Base-by-base conservation (phyloP, 2,113 vertebrate genomes). In the Protobothrops flavoviridis region DNA sequence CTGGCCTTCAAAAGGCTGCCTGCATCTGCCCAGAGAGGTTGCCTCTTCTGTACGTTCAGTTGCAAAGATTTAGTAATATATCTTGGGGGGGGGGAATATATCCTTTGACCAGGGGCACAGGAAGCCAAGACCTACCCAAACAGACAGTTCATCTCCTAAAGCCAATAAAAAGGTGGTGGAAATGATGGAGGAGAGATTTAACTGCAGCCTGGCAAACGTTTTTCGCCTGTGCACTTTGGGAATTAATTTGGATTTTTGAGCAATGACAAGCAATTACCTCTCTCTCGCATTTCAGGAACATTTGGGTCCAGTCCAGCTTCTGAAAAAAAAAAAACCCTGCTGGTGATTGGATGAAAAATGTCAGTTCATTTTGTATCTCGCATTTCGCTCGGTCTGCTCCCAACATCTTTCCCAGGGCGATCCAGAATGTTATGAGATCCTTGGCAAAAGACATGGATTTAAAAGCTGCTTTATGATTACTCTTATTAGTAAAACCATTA, bases 201-300 rank as follows among this genome's bases (percentile, higher is more conserved):
- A 95, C 87, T 0, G 17, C 52, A 93, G 0, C 45, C 45, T 86
- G 92, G 85, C 95, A 52, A 95, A 95, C 96, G 95, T 92, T 95
- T 96, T 1, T 87, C 95, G 94, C 95, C 93, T 95, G 92, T 52
- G 88, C 96, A 95, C 96, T 97, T 95, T 94, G 95, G 93, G 96
- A 96, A 97, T 96, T 97, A 92, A 97, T 97, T 95, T 96, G 94
- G 92, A 93, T 95, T 95, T 94, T 96, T 96, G 96, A 94, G 94
- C 91, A 96, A 96, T 95, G 96, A 94, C 93, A 97, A 97, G 96
- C 96, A 97, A 97, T 97, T 97, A 97, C 95, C 95, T 97, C 88
- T 97, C 97, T 97, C 96, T 93, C 97, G 96, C 95, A 96, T 98
- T 98, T 97, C 96, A 97, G 97, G 97, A 97, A 97, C 97, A 95